A percentile compares a stretch with the other conserved stretches of the same genome.
These are phyloP conservation scores for Pleuronectes platessa DNA, from an alignment of 2,113 vertebrate species.

Conservation along the genomic window DNA sequence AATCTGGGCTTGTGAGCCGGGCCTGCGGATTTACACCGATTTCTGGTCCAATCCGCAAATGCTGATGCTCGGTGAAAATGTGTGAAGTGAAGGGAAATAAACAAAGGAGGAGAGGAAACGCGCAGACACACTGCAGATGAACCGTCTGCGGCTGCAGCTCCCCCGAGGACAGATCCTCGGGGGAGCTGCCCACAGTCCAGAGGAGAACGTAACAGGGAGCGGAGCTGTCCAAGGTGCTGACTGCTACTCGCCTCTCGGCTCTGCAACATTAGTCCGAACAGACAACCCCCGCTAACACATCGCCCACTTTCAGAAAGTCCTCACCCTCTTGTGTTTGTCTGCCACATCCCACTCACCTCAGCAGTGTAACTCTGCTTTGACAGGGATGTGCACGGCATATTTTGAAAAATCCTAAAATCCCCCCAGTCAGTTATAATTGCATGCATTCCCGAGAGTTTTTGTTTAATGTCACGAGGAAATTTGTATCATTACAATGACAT, in stretches of 20 bases:
- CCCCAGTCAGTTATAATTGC: conserved; percentile 48
- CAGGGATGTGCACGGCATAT: conserved; percentile 41
- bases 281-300: conserved; percentile 53
- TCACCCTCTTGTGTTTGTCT: conserved; percentile 62
- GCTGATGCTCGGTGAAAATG: background rate
- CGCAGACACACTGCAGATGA: background rate
- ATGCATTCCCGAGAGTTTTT: conserved; percentile 29
- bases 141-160: too few species aligned
- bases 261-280: conserved; percentile 60
- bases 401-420: conserved; percentile 55
- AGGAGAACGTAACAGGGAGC: conserved; percentile 2
- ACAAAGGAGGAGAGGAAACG: background rate
- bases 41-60: background rate
- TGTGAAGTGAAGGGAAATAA: background rate
- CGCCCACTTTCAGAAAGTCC: conserved; percentile 40
- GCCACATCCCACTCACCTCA: conserved; percentile 60
- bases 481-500: conserved; percentile 38
- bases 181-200: conserved; percentile 48
- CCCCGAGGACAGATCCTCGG: conserved; percentile 1
- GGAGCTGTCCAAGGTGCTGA: conserved; percentile 39
- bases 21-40: background rate
- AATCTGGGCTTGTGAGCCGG: background rate
- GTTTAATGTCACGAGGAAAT: conserved; percentile 34
- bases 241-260: conserved; percentile 37
- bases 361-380: conserved; percentile 58